Percentiles rank a stretch among this genome's conserved stretches.
These are phyloP conservation scores for Apostichopus leukothele DNA, from an alignment of 53 echinoderm and acorn worm species.

Conservation along the genomic window DNA sequence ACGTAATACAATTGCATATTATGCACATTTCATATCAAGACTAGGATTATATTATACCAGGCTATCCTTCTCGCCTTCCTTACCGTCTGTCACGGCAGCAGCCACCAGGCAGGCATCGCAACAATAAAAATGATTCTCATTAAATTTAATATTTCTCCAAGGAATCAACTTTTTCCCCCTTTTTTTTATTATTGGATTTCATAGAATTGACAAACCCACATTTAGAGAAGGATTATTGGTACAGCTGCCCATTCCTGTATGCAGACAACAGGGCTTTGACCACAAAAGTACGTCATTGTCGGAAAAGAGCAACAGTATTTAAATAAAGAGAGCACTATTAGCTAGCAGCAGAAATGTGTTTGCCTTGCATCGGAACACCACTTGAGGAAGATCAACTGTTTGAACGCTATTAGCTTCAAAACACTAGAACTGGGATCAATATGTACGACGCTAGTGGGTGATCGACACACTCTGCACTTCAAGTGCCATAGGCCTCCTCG, in stretches of 20 bases:
- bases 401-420: conserved; percentile 52
- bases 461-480: conserved; percentile 34
- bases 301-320: conserved; percentile 25
- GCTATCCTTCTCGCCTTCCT: too few species aligned
- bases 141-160: too few species aligned
- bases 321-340: conserved; percentile 1
- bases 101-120: too few species aligned
- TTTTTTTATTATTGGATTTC: too few species aligned
- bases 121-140: too few species aligned
- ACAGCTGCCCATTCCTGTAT: conserved; percentile 20
- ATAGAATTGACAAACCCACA: background rate
- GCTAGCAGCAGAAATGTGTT: conserved; percentile 11
- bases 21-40: too few species aligned
- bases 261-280: background rate
- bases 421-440: conserved; percentile 52
- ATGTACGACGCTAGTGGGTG: conserved; percentile 39
- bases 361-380: conserved; percentile 38
- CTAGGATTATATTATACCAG: too few species aligned
- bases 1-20: too few species aligned
- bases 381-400: conserved; percentile 53
- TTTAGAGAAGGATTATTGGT: conserved; percentile 2
- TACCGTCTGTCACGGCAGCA: too few species aligned
- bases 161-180: too few species aligned
- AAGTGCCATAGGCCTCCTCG: conserved; percentile 48
- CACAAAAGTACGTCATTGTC: background rate